phyloP scores from a whole-genome alignment of 2,113 vertebrate species.

The Lasiurus cinereus region DNA sequence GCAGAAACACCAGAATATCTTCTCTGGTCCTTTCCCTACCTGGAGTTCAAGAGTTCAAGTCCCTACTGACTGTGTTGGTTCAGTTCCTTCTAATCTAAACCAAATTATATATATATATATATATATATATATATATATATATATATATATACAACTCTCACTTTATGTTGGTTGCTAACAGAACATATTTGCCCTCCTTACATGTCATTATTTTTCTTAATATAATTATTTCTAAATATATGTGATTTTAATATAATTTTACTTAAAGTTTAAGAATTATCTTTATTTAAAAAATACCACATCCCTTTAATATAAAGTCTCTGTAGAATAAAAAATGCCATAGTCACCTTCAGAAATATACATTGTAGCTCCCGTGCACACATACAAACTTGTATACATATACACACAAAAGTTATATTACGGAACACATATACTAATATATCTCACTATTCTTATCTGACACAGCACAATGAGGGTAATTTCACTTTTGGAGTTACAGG shows the following conservation, averaged over 20 bases:
- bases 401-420: neutral
- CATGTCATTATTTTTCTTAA: neutral
- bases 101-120: neutral
- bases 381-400: neutral
- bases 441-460: neutral
- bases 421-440: neutral
- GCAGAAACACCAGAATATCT: neutral
- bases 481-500: neutral
- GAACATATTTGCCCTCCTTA: neutral
- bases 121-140: neutral
- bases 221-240: neutral
- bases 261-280: neutral
- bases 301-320: neutral
- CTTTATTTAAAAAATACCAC: neutral
- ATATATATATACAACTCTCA: neutral
- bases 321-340: neutral
- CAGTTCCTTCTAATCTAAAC: neutral
- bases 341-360: neutral
- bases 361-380: accelerated
- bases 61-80: neutral
- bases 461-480: neutral
- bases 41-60: neutral
- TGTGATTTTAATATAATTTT: neutral
- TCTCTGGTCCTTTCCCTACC: neutral
- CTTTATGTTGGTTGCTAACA: neutral